phyloP scores from a whole-genome alignment of 2,113 vertebrate genomes.

The Murina feae region DNA sequence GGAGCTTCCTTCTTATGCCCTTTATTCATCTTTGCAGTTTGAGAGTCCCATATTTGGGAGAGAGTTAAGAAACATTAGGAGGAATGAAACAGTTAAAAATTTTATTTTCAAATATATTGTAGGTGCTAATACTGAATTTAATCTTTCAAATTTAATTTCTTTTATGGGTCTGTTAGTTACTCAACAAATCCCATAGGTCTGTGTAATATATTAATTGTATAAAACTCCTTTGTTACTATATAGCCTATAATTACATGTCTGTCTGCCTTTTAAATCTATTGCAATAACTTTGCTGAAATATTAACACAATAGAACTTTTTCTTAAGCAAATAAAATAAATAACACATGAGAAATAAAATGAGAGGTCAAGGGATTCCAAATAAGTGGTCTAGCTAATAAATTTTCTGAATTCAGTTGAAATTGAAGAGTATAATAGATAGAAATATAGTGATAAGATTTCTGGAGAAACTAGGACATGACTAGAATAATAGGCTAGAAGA shows the following conservation, averaged over 20 bases:
- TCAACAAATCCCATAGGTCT: conserved; percentile 48
- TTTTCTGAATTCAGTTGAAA: neutral
- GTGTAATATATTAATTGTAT: conserved; percentile 79
- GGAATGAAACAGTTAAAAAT: conserved; percentile 30
- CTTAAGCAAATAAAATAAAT: neutral
- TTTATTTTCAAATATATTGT: conserved; percentile 36
- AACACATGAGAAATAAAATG: neutral
- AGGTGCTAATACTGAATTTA: conserved; percentile 78
- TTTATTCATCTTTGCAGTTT: neutral
- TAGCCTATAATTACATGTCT: conserved; percentile 74
- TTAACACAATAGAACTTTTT: conserved; percentile 66
- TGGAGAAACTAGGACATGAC: neutral
- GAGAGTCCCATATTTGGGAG: neutral
- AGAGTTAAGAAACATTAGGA: neutral
- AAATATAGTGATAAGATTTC: neutral
- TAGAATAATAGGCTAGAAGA: neutral
- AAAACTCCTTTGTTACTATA: conserved; percentile 72
- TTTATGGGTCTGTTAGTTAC: conserved; percentile 42
- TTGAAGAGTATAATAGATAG: neutral
- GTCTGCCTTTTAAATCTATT: conserved; percentile 80
- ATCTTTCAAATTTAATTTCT: conserved; percentile 71
- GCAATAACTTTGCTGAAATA: conserved; percentile 78
- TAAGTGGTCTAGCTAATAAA: neutral
- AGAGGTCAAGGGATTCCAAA: neutral
- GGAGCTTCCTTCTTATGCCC: neutral